Evolutionary conservation across 1,140 invertebrate genomes (phyloP).

Genomic region (Bathynomus jamesi): DNA sequence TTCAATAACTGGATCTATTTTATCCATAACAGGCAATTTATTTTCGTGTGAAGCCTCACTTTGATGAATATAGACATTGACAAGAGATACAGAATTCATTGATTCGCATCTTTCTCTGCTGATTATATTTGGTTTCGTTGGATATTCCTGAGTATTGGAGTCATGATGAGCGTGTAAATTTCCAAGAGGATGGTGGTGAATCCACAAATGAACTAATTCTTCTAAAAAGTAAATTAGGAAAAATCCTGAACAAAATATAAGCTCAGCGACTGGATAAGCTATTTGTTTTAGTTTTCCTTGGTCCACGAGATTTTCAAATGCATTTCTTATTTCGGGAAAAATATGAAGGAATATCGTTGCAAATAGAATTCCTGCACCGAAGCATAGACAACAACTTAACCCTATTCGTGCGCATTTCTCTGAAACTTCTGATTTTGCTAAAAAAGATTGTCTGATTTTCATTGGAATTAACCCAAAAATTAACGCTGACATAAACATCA

Average conservation of each 20-base stretch:
- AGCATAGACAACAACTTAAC: conserved; percentile 59
- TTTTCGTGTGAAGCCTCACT: too few species aligned
- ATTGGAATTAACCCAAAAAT: neutral
- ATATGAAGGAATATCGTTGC: conserved; percentile 84
- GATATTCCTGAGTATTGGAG: neutral
- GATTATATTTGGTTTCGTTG: too few species aligned
- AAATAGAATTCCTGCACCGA: conserved; percentile 83
- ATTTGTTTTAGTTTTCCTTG: conserved; percentile 4
- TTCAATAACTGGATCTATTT: too few species aligned
- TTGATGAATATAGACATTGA: too few species aligned
- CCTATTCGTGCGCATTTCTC: conserved; percentile 26
- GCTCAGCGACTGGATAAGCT: conserved; percentile 47
- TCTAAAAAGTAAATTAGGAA: conserved; percentile 53
- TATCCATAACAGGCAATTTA: too few species aligned
- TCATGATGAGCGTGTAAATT: conserved; percentile 1
- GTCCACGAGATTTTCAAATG: conserved; percentile 7
- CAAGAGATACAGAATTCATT: too few species aligned
- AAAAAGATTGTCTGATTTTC: conserved; percentile 53
- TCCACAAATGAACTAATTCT: conserved; percentile 45
- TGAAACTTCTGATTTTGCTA: conserved; percentile 79
- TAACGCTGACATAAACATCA: neutral
- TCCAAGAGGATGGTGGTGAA: conserved; percentile 2
- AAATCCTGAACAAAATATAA: conserved; percentile 51
- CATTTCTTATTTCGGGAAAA: conserved; percentile 73
- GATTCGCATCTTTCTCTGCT: too few species aligned